These are phyloP conservation scores for Tetragonula clypearis DNA, from an alignment of 1,140 invertebrate species.

Conservation along the genomic window DNA sequence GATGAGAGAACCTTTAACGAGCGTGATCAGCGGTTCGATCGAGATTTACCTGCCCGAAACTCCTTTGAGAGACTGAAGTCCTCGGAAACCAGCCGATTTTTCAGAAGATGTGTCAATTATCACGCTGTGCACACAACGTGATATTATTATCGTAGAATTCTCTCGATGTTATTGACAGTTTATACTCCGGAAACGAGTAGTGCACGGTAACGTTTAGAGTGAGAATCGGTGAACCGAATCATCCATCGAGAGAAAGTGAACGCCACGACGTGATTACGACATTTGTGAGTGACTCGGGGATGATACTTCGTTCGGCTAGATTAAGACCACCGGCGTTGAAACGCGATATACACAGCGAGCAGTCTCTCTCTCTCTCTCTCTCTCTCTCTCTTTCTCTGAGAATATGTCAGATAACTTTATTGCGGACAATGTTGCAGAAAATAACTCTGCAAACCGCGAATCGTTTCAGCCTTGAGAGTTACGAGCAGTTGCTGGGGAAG, in stretches of 20 bases:
- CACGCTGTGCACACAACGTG: no score
- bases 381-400: neutral
- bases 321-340: slow-evolving; percentile 73
- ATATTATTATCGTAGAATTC: no score
- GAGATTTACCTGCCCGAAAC: neutral
- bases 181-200: no score
- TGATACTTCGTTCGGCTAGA: slow-evolving; percentile 52
- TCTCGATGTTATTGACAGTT: no score
- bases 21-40: neutral
- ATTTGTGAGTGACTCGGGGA: slow-evolving; percentile 67
- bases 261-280: slow-evolving; percentile 65
- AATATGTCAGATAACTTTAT: slow-evolving; percentile 21
- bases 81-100: no score
- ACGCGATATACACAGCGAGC: slow-evolving; percentile 57
- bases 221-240: no score
- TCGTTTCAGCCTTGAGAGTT: no score
- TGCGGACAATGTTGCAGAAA: slow-evolving; percentile 8
- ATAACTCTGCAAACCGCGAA: no score
- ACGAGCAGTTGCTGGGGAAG: no score
- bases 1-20: slow-evolving; percentile 9
- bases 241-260: neutral
- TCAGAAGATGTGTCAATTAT: no score
- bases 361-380: neutral
- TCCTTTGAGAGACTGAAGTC: neutral
- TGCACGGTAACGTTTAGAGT: no score